A percentile compares a stretch with the other conserved stretches of the same genome.
Conservation (phyloP, 2,888 invertebrate genomes). For the Thymelicus sylvestris region DNA sequence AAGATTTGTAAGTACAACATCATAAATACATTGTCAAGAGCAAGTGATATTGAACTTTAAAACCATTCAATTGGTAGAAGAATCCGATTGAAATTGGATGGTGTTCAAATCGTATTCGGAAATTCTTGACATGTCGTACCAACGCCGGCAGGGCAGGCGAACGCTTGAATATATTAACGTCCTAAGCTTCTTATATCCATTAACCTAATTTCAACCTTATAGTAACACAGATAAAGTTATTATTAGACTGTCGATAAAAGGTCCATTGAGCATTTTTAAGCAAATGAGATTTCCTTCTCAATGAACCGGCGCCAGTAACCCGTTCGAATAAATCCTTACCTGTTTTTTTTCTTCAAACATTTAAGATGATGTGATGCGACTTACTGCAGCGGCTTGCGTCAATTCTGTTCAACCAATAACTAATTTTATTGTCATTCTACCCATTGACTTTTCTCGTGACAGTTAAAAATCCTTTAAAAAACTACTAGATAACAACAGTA, state of each 20-base stretch:
- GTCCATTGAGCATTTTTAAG: constrained; percentile 14
- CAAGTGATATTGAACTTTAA: constrained; percentile 27
- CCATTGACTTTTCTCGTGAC: too few species aligned
- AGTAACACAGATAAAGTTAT: not conserved
- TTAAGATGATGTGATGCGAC: constrained; percentile 2
- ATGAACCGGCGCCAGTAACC: constrained; percentile 30
- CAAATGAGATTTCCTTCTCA: constrained; percentile 25
- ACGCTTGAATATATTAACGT: constrained; percentile 6
- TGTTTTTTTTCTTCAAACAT: constrained; percentile 16
- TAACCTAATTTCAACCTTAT: not conserved
- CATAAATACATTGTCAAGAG: constrained; percentile 3
- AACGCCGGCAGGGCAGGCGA: constrained; percentile 22
- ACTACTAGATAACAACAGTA: too few species aligned
- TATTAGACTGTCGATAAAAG: not conserved
- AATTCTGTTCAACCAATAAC: not conserved
- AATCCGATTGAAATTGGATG: constrained; percentile 18
- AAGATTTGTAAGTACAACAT: constrained; percentile 2
- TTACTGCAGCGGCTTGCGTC: constrained; percentile 21
- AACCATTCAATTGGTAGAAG: constrained; percentile 12
- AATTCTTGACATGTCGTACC: constrained; percentile 30
- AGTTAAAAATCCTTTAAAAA: too few species aligned
- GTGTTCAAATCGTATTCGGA: constrained; percentile 23
- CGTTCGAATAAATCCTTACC: constrained; percentile 25
- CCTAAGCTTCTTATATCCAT: not conserved
- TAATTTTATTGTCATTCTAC: too few species aligned